These are phyloP conservation scores for Drosophila erecta DNA, from an alignment of 1,140 invertebrate species.

Conservation along the genomic window DNA sequence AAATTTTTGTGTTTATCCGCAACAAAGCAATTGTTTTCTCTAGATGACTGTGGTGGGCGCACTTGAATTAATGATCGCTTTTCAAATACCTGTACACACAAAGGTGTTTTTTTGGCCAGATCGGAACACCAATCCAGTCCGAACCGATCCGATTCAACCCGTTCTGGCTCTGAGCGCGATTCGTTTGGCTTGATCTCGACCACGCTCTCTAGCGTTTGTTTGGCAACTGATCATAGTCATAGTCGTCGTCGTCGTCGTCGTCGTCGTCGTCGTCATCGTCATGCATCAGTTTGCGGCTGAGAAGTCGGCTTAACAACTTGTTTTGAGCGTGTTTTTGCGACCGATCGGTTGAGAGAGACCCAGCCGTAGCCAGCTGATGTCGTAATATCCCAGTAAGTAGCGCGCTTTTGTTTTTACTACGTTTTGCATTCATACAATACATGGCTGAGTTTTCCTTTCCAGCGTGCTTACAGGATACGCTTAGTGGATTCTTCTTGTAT, in stretches of 20 bases:
- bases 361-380: constrained; percentile 26
- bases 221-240: constrained; percentile 55
- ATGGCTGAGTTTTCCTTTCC: background rate
- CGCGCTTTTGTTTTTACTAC: constrained; percentile 34
- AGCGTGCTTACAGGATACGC: constrained; percentile 8
- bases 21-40: constrained; percentile 18
- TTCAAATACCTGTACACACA: constrained; percentile 35
- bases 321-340: constrained; percentile 42
- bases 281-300: constrained; percentile 30
- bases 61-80: constrained; percentile 22
- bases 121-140: constrained; percentile 23
- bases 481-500: constrained; percentile 4
- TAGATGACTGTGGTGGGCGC: constrained; percentile 39
- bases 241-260: constrained; percentile 46
- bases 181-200: constrained; percentile 48
- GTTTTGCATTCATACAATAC: constrained; percentile 2
- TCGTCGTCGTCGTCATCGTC: constrained; percentile 44
- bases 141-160: constrained; percentile 9
- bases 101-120: constrained; percentile 21
- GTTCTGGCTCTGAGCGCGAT: constrained; percentile 5
- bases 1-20: background rate
- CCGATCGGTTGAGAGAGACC: constrained; percentile 24
- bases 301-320: constrained; percentile 29
- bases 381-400: constrained; percentile 36
- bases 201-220: constrained; percentile 70